Percentiles rank a stretch among this genome's conserved stretches.
Conservation (phyloP, 2,113 vertebrate genomes). For the Talpa occidentalis region DNA sequence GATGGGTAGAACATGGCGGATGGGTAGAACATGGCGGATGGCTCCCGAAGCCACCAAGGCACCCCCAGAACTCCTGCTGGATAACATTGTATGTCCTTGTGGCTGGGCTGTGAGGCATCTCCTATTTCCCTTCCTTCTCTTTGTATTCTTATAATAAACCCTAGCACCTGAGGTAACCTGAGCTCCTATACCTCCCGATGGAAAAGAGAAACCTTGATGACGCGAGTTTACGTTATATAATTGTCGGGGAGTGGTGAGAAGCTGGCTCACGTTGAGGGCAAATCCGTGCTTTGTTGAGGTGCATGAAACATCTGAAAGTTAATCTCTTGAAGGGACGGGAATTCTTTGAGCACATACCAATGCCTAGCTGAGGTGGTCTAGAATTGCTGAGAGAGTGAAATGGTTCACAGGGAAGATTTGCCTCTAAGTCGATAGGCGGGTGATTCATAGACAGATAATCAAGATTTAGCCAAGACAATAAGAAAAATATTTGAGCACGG, state of each 20-base stretch:
- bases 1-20: neutral
- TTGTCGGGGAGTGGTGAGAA: neutral
- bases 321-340: neutral
- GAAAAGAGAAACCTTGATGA: neutral
- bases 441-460: neutral
- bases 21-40: neutral
- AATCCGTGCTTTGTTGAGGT: neutral
- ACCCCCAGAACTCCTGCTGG: too few relatives aligned
- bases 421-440: neutral
- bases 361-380: neutral
- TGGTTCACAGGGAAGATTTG: neutral
- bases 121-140: neutral
- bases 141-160: neutral
- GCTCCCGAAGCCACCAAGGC: rapidly evolving
- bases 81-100: neutral
- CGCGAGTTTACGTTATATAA: rapidly evolving
- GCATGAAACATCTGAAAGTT: neutral
- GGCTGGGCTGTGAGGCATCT: neutral
- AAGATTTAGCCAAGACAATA: neutral
- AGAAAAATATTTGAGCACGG: neutral
- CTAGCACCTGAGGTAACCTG: neutral
- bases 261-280: neutral
- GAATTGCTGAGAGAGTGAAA: neutral
- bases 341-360: neutral
- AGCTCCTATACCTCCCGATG: neutral